Base-by-base conservation (phyloP, 2,113 vertebrate genomes). In the Poeciliopsis occidentalis region DNA sequence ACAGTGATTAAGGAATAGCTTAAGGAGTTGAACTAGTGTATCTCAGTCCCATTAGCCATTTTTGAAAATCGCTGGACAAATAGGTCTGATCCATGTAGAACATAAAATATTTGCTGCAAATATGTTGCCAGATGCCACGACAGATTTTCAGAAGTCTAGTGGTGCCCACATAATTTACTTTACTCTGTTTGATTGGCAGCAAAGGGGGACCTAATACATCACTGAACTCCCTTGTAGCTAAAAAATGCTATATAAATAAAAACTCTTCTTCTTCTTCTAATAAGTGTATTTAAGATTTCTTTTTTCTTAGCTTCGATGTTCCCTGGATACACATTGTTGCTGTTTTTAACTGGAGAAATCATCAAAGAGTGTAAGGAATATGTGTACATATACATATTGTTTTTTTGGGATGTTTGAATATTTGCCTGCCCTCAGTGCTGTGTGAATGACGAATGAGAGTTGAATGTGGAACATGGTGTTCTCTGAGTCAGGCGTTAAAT, bases 401-500 rank as follows among this genome's bases (percentile, higher is more conserved):
- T 84, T 81, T 81, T 73, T 32, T 27, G 63, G 39, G 12, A 68
- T 71, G 47, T 61, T 84, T 71, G 78, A 73, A 88, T 67, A 85
- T 78, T 66, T 47, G 22, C 37, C 67, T 64, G 75, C 41, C 61
- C 31, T 65, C 37, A 32, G 66, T 68, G 13, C 60, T 74, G 78
- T 69, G 68, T 72, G 81, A 81, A 79, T 75, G 82, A 83, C 76
- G 67, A 82, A 75, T 78, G 64, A 37, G 64, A 51, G 77, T 73
- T 76, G 70, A 86, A 83, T 84, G 81, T 75, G 76, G 75, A 85
- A 54, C 63, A 30, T 11, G 19, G 65, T 78, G 83, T 87, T 80
- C 83, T 85, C 75, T 85, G 87, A 86, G 80, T 87, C 83, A 82
- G 39, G 41, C 77, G 81, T 91, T 65, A 76, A 78, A 81, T 76